Percentiles rank a stretch among this genome's conserved stretches.
Evolutionary conservation across 2,888 invertebrate species (phyloP).

Genomic region (Acrobasis repandana): DNA sequence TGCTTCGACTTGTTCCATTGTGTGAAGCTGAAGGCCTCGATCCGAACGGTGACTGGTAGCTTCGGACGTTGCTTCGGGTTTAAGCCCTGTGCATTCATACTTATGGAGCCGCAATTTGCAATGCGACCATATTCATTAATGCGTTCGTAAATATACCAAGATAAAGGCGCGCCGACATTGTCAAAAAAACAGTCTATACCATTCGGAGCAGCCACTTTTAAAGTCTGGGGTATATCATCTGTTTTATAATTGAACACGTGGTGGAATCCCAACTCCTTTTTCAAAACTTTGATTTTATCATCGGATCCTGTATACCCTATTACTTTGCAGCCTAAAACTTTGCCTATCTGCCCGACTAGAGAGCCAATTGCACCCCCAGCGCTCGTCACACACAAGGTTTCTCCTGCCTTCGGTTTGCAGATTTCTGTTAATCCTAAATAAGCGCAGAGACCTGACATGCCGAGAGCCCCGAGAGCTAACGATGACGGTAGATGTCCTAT

Average conservation of each 20-base stretch:
- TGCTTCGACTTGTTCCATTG: conserved; percentile 47
- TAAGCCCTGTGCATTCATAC: conserved; percentile 64
- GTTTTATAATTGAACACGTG: conserved; percentile 87
- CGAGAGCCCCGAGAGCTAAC: conserved; percentile 81
- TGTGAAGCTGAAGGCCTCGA: conserved; percentile 48
- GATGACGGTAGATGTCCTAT: conserved; percentile 75
- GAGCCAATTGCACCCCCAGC: conserved; percentile 88
- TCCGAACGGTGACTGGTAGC: conserved; percentile 33
- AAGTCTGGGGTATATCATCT: conserved; percentile 54
- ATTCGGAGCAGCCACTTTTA: conserved; percentile 81
- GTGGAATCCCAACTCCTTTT: conserved; percentile 84
- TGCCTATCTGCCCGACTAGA: conserved; percentile 86
- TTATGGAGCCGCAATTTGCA: conserved; percentile 84
- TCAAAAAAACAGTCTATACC: conserved; percentile 88
- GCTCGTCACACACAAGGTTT: conserved; percentile 85
- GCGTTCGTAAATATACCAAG: conserved; percentile 74
- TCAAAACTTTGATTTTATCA: conserved; percentile 84
- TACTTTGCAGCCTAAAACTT: conserved; percentile 60
- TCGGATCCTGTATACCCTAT: conserved; percentile 84
- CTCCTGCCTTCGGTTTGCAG: conserved; percentile 85
- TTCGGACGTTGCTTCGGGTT: conserved; percentile 26
- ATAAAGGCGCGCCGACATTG: conserved; percentile 86
- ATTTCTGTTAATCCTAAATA: conserved; percentile 70
- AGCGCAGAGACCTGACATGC: conserved; percentile 82
- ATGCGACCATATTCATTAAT: conserved; percentile 84